phyloP scores from a whole-genome alignment of 1,140 invertebrate species.

The Panulirus ornatus region DNA sequence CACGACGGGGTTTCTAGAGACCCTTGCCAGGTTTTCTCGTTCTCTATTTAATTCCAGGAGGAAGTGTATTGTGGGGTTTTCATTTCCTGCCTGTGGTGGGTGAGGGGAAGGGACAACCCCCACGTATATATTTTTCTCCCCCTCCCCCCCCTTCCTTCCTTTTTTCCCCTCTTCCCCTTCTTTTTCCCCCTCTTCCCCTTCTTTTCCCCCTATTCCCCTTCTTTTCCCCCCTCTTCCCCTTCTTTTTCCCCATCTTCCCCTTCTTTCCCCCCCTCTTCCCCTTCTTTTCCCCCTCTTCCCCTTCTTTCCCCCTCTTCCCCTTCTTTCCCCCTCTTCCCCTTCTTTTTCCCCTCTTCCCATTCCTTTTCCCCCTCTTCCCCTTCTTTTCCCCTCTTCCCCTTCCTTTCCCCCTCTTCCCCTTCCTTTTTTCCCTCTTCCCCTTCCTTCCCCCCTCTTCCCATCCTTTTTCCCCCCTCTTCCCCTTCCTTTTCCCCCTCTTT shows the following conservation, averaged over 20 bases:
- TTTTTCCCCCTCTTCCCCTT: too few species aligned
- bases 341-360: background rate
- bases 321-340: background rate
- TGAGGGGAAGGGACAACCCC: too few species aligned
- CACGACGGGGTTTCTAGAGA: too few species aligned
- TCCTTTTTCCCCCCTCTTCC: background rate
- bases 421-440: background rate
- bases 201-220: background rate
- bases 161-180: background rate
- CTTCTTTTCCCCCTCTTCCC: background rate
- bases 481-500: constrained; percentile 4
- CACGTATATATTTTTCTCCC: background rate
- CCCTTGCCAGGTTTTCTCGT: too few species aligned
- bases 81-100: background rate
- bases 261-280: background rate
- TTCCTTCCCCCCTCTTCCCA: background rate
- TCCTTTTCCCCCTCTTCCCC: background rate
- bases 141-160: background rate
- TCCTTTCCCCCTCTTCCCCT: background rate
- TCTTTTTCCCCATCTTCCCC: background rate
- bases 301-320: too few species aligned
- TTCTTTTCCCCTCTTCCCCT: background rate
- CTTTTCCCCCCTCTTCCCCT: background rate
- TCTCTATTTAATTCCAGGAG: too few species aligned
- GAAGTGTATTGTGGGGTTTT: too few species aligned